These are phyloP conservation scores for Euplexia lucipara DNA, from an alignment of 2,888 invertebrate genomes.

Conservation along the genomic window DNA sequence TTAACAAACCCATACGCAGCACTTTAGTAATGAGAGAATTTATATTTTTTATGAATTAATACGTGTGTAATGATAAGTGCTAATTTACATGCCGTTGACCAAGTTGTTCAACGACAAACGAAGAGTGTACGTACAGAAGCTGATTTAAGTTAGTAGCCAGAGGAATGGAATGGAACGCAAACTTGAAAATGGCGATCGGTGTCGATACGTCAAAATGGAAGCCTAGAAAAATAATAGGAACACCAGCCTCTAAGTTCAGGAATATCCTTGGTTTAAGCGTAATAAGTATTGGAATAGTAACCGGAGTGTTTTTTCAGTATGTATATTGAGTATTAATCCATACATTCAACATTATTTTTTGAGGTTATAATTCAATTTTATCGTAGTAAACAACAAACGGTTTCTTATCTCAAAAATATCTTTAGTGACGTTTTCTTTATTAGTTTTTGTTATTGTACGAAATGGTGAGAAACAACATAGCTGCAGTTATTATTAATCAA, in stretches of 20 bases:
- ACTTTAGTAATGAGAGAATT: too few relatives aligned
- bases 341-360: constrained; percentile 37
- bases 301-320: constrained; percentile 89
- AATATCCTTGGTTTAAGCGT: constrained; percentile 89
- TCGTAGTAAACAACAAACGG: background rate
- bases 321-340: constrained; percentile 1
- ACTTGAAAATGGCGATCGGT: constrained; percentile 86
- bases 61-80: too few relatives aligned
- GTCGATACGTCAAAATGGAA: constrained; percentile 91
- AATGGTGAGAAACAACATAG: background rate
- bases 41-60: too few relatives aligned
- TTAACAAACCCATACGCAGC: too few relatives aligned
- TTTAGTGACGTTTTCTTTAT: background rate
- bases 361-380: constrained; percentile 64
- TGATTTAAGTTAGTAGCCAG: background rate
- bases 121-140: background rate
- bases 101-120: background rate
- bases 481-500: background rate
- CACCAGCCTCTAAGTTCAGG: constrained; percentile 91
- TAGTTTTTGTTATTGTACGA: background rate
- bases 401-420: background rate
- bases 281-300: constrained; percentile 81
- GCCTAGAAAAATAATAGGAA: constrained; percentile 92
- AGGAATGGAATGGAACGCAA: constrained; percentile 22
- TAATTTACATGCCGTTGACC: background rate